A percentile compares a stretch with the other conserved stretches of the same genome.
Conservation (phyloP, 2,888 invertebrate species). For the Parapristionchus giblindavisi region DNA sequence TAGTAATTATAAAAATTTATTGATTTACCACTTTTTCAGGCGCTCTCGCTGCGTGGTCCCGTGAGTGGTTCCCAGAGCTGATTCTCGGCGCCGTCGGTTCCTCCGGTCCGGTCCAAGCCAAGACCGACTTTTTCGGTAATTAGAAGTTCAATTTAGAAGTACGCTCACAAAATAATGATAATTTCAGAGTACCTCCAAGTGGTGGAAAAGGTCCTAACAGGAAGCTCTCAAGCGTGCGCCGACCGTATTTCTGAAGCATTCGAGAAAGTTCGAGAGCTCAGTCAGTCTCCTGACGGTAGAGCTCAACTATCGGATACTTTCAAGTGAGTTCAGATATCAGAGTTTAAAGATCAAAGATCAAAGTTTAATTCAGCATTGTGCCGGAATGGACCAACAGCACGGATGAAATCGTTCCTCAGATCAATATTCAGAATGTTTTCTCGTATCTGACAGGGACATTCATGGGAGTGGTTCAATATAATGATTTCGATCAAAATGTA, state of each 20-base stretch:
- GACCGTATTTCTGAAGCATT: background rate
- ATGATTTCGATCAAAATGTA: constrained; percentile 80
- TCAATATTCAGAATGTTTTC: background rate
- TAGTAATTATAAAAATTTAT: too few species aligned
- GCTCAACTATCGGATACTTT: background rate
- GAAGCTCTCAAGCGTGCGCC: background rate
- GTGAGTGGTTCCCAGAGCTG: constrained; percentile 85
- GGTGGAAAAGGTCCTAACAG: constrained; percentile 2
- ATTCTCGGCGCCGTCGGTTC: constrained; percentile 86
- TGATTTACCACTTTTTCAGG: constrained; percentile 73
- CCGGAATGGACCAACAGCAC: too few species aligned
- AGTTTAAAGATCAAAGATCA: too few species aligned
- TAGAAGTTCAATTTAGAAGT: too few species aligned
- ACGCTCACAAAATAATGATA: too few species aligned
- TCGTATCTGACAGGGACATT: constrained; percentile 81
- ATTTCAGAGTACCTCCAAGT: constrained; percentile 36
- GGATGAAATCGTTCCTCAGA: background rate
- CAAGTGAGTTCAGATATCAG: background rate
- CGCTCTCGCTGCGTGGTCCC: constrained; percentile 87
- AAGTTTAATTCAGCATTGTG: too few species aligned
- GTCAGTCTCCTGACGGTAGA: constrained; percentile 7
- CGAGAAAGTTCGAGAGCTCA: background rate
- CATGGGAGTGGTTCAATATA: constrained; percentile 91
- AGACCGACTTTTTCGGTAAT: constrained; percentile 85
- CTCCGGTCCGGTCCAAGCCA: constrained; percentile 87